Conservation (phyloP, 1,140 invertebrate species). For the Drosophila bifasciata region DNA sequence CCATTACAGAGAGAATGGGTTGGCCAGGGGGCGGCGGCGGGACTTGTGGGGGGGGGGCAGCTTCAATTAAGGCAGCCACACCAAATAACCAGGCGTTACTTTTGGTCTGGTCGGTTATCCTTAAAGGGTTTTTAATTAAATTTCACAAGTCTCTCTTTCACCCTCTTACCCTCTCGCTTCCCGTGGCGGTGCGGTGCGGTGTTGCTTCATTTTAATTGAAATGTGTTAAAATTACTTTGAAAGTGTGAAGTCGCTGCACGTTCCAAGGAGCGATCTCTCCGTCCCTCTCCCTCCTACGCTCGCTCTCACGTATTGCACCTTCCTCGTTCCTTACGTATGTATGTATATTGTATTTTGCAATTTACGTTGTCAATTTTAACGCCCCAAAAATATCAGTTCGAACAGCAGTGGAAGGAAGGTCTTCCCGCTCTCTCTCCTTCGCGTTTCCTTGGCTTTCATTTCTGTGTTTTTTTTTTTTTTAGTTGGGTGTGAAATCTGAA, state of each 20-base stretch:
- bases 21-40: conserved; percentile 1
- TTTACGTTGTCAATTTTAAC: conserved; percentile 80
- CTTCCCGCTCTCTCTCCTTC: background rate
- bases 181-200: background rate
- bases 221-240: conserved; percentile 82
- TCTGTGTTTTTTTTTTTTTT: conserved; percentile 1
- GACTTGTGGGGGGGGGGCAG: conserved; percentile 27
- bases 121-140: conserved; percentile 81
- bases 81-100: conserved; percentile 71
- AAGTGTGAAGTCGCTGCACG: conserved; percentile 68
- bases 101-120: conserved; percentile 48
- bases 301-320: background rate
- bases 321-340: background rate
- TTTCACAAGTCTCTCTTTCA: conserved; percentile 58
- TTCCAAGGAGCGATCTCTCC: conserved; percentile 38
- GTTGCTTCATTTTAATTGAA: conserved; percentile 71
- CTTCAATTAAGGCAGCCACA: conserved; percentile 76
- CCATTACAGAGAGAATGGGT: conserved; percentile 34
- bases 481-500: conserved; percentile 24
- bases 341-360: conserved; percentile 56
- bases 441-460: conserved; percentile 8
- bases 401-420: background rate
- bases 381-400: conserved; percentile 62
- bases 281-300: background rate
- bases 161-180: too few species aligned